phyloP scores from a whole-genome alignment of 2,888 invertebrate genomes.

The Trissoscelio sp. region DNA sequence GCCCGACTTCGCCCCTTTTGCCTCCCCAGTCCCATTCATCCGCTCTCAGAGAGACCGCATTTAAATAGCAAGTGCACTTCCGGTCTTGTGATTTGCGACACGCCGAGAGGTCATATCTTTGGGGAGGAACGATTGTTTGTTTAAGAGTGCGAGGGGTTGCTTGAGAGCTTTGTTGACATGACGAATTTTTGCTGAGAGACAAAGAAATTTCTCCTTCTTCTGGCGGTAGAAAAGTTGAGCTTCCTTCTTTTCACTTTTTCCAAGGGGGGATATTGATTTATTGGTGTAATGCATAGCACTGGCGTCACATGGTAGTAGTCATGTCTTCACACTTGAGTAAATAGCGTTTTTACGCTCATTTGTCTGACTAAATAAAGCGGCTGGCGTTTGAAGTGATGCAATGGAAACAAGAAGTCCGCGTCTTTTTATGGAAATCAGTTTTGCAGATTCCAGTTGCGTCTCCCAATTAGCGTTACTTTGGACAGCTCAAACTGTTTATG shows the following conservation, averaged over 20 bases:
- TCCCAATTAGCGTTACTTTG: slow-evolving; percentile 6
- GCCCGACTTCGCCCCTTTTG: no score
- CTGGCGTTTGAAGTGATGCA: slow-evolving; percentile 4
- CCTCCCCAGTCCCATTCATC: not conserved
- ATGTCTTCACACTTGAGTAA: slow-evolving; percentile 30
- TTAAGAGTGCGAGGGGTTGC: slow-evolving; percentile 27
- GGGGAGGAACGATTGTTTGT: slow-evolving; percentile 30
- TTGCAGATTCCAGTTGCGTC: slow-evolving; percentile 2
- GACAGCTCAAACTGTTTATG: slow-evolving; percentile 11
- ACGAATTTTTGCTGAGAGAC: slow-evolving; percentile 24
- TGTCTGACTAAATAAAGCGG: slow-evolving; percentile 10
- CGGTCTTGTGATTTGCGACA: slow-evolving; percentile 45
- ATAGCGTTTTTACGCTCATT: slow-evolving; percentile 32
- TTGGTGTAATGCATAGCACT: not conserved
- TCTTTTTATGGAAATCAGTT: slow-evolving; percentile 24
- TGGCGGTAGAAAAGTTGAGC: not conserved
- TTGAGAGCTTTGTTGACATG: slow-evolving; percentile 31
- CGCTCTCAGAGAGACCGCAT: slow-evolving; percentile 3
- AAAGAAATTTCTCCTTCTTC: not conserved
- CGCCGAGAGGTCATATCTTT: not conserved
- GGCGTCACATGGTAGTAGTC: slow-evolving; percentile 15
- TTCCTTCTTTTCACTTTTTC: not conserved
- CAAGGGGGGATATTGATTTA: slow-evolving; percentile 25
- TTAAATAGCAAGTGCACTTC: slow-evolving; percentile 44
- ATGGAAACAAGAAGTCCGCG: slow-evolving; percentile 2